Percentiles rank a stretch among this genome's conserved stretches.
phyloP scores from a whole-genome alignment of 2,113 vertebrate genomes.

The Oncorhynchus nerka region DNA sequence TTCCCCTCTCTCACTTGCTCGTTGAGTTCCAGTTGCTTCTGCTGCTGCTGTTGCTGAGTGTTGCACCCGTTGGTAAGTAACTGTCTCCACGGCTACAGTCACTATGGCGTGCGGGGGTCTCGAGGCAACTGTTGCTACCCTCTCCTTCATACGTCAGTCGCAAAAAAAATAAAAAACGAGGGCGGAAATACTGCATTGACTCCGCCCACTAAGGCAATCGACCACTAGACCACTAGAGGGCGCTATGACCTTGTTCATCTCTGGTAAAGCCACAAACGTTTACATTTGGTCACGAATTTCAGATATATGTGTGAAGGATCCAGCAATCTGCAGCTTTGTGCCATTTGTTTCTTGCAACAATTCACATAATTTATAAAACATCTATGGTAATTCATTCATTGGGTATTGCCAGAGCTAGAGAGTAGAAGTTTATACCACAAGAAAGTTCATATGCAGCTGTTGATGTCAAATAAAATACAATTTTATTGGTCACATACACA shows the following conservation, averaged over 20 bases:
- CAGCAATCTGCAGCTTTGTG: too few relatives aligned
- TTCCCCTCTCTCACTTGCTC: slow-evolving; percentile 63
- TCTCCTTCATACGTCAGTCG: slow-evolving; percentile 73
- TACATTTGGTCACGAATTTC: too few relatives aligned
- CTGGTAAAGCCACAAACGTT: too few relatives aligned
- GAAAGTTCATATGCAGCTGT: too few relatives aligned
- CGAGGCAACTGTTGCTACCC: slow-evolving; percentile 91
- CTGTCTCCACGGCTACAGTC: slow-evolving; percentile 98
- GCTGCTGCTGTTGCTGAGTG: slow-evolving; percentile 70
- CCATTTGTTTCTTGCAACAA: too few relatives aligned
- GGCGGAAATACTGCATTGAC: slow-evolving; percentile 46
- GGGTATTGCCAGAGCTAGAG: too few relatives aligned
- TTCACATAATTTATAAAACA: too few relatives aligned
- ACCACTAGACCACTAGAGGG: slow-evolving; percentile 40
- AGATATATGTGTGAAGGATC: too few relatives aligned
- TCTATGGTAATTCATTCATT: too few relatives aligned
- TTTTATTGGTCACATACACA: too few relatives aligned
- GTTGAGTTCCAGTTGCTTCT: slow-evolving; percentile 68
- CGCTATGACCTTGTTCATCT: neutral
- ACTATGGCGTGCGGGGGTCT: slow-evolving; percentile 91
- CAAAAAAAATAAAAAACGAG: slow-evolving; percentile 29
- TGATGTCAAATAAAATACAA: too few relatives aligned
- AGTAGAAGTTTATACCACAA: too few relatives aligned
- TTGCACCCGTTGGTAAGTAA: slow-evolving; percentile 96
- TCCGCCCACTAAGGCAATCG: slow-evolving; percentile 47